Evolutionary conservation across 2,113 vertebrate genomes (phyloP), one percentile per base, ranked within the genome.

Genomic region (Erythrocercus mccallii): DNA sequence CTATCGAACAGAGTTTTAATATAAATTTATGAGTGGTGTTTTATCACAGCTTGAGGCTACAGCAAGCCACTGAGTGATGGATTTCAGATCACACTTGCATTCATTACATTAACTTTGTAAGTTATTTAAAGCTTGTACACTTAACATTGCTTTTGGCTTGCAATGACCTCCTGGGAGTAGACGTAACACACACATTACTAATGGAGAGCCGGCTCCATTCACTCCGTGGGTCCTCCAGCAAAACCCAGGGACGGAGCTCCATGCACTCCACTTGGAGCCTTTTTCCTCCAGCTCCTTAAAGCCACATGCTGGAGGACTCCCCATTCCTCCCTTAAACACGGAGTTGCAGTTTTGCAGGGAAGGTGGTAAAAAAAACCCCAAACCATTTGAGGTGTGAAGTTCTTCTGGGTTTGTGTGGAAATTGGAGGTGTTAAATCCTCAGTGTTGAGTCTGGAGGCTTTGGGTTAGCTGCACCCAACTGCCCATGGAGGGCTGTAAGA

Each of bases 21-120:
- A 98, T 98, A 98, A 98, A 98, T 98, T 98, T 98, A 98, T 98
- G 98, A 98, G 98, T 97, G 93, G 97, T 98, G 97, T 98, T 98
- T 98, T 97, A 98, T 98, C 98, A 97, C 97, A 97, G 98, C 98
- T 98, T 65, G 97, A 96, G 97, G 98, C 98, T 96, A 97, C 86
- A 5, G 95, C 92, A 15, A 93, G 94, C 95, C 92, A 82, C 96
- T 97, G 98, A 98, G 96, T 96, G 97, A 98, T 98, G 96, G 97
- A 97, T 98, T 98, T 98, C 97, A 97, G 97, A 97, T 95, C 91
- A 81, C 96, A 94, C 97, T 97, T 97, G 95, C 97, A 97, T 98
- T 97, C 97, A 96, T 98, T 97, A 97, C 94, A 79, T 98, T 97
- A 97, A 98, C 97, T 98, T 98, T 94, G 96, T 97, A 96, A 97